Evolutionary conservation across 92 coral and sea anemone species (phyloP).

Genomic region (Montipora capitata): DNA sequence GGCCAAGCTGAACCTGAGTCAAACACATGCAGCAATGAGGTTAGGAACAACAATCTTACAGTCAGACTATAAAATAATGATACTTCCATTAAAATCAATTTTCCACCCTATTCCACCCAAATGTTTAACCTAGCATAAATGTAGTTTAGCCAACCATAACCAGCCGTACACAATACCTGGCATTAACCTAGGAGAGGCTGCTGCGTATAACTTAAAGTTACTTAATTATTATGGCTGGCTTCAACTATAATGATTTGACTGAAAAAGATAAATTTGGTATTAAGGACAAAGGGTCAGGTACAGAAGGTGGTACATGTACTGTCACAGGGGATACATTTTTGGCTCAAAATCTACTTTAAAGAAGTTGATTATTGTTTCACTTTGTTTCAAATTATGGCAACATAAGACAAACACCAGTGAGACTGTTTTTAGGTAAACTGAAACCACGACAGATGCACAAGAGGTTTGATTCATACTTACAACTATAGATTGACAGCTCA

Average conservation of each 20-base stretch:
- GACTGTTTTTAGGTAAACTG: background rate
- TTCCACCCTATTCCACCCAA: conserved; percentile 1
- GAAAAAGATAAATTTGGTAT: conserved; percentile 24
- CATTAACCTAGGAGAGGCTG: background rate
- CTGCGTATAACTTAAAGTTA: background rate
- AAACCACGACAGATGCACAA: conserved; percentile 9
- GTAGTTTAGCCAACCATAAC: background rate
- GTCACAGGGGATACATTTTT: conserved; percentile 7
- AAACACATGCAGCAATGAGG: conserved; percentile 12
- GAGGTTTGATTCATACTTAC: conserved; percentile 33
- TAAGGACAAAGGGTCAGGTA: conserved; percentile 11
- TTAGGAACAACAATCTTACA: background rate
- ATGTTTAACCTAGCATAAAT: background rate
- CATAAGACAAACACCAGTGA: background rate
- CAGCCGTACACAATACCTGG: background rate
- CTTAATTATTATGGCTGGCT: background rate
- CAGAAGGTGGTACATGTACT: conserved; percentile 11
- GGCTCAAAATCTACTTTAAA: background rate
- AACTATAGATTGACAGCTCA: conserved; percentile 43
- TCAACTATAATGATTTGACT: conserved; percentile 13
- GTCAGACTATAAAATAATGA: background rate
- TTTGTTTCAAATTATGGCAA: conserved; percentile 19
- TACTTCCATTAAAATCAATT: conserved; percentile 10
- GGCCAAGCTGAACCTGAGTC: conserved; percentile 54
- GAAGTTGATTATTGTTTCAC: conserved; percentile 8